Evolutionary conservation across 2,797 vertebrate species (phyloP), one percentile per base, ranked within the genome.

Genomic region (Alosa sapidissima): DNA sequence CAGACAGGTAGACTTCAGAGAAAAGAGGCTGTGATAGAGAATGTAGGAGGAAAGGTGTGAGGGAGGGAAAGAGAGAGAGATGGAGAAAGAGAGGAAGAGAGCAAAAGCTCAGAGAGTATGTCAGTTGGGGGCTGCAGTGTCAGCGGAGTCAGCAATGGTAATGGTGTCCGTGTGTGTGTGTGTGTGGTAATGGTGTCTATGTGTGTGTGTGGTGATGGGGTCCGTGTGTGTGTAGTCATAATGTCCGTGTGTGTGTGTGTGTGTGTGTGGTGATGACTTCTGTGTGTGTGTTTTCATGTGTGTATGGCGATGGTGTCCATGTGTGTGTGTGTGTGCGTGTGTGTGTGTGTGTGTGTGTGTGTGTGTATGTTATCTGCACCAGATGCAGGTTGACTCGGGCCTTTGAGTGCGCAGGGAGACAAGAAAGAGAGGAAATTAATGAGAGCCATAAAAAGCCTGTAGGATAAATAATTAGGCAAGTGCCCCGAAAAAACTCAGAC

Each of bases 391-490:
- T 94, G 93, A 94, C 93, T 95, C 91, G 91, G 93, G 90, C 93
- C 91, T 94, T 95, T 94, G 89, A 94, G 93, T 93, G 90, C 92
- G 94, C 93, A 92, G 91, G 94, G 65, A 72, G 65, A 72, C 11
- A 11, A 95, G 93, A 95, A 92, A 93, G 91, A 92, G 90, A 85
- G 92, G 92, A 93, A 95, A 95, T 95, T 95, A 95, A 95, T 94
- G 94, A 95, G 93, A 92, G 93, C 93, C 93, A 94, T 95, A 95
- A 95, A 94, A 81, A 83, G 91, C 91, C 92, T 93, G 93, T 89
- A 91, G 94, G 93, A 95, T 94, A 95, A 94, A 95, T 95, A 95
- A 95, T 95, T 95, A 95, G 92, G 91, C 93, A 92, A 93, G 91
- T 28, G 81, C 91, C 88, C 90, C 89, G 83, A 94, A 93, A 72